phyloP scores from a whole-genome alignment of 2,797 vertebrate species.

The Enteromius thamalakanensis region DNA sequence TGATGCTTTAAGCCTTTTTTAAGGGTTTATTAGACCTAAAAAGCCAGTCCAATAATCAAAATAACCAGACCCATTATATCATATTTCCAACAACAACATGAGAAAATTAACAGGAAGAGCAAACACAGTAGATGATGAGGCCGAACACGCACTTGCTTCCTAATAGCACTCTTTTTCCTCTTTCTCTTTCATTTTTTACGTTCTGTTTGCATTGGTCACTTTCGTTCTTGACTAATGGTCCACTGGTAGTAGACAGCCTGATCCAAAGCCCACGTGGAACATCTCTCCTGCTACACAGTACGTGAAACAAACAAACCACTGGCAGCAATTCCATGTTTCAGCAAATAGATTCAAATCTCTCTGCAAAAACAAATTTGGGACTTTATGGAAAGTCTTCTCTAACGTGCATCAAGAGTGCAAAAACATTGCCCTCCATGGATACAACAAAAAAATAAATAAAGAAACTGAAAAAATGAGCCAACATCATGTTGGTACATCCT shows the following conservation, averaged over 20 bases:
- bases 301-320: slow-evolving; percentile 34
- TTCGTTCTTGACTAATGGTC: slow-evolving; percentile 43
- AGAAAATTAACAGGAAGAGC: background rate
- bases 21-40: background rate
- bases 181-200: background rate
- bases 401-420: background rate
- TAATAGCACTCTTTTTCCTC: background rate
- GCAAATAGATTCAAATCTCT: background rate
- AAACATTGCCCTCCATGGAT: background rate
- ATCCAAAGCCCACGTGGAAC: background rate
- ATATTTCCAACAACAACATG: background rate
- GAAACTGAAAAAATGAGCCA: background rate
- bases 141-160: background rate
- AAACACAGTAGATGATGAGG: background rate
- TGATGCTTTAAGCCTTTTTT: background rate
- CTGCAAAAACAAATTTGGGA: slow-evolving; percentile 5
- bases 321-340: background rate
- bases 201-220: background rate
- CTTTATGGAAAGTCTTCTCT: background rate
- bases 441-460: background rate
- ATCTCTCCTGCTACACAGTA: background rate
- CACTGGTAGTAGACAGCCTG: slow-evolving; percentile 33
- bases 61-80: background rate
- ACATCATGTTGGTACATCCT: background rate
- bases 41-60: background rate